phyloP scores from a whole-genome alignment of 2,888 invertebrate genomes.

The Sialis lutaria region DNA sequence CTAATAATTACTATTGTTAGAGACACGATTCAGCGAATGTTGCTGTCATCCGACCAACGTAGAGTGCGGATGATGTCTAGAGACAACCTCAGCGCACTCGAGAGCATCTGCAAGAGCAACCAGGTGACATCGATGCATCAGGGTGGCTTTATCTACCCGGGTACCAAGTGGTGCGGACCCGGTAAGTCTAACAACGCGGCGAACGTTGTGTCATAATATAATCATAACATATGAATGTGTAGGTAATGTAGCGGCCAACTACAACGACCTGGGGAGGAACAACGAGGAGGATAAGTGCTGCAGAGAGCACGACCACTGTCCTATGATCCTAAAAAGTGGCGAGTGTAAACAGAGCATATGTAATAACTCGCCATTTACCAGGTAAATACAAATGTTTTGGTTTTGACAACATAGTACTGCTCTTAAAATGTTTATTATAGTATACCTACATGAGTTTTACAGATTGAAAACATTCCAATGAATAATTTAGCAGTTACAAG shows the following conservation, averaged over 20 bases:
- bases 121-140: slow-evolving; percentile 17
- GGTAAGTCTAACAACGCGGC: slow-evolving; percentile 21
- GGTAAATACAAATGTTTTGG: slow-evolving; percentile 15
- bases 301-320: slow-evolving; percentile 55
- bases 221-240: neutral
- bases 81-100: slow-evolving; percentile 37
- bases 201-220: too few species aligned
- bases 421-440: too few species aligned
- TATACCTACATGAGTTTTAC: too few species aligned
- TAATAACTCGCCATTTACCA: slow-evolving; percentile 48
- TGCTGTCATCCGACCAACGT: slow-evolving; percentile 34
- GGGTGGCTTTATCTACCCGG: slow-evolving; percentile 41
- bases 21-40: slow-evolving; percentile 39
- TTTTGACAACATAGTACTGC: too few species aligned
- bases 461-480: too few species aligned
- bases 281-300: slow-evolving; percentile 52
- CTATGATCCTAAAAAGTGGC: slow-evolving; percentile 36
- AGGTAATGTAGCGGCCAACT: slow-evolving; percentile 40
- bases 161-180: slow-evolving; percentile 67
- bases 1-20: slow-evolving; percentile 15
- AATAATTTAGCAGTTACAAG: too few species aligned
- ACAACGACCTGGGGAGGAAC: slow-evolving; percentile 45
- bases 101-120: slow-evolving; percentile 31
- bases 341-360: slow-evolving; percentile 45
- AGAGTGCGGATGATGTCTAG: slow-evolving; percentile 40